Conservation (phyloP, 2,113 vertebrate genomes). For the Anarhynchus alexandrinus region DNA sequence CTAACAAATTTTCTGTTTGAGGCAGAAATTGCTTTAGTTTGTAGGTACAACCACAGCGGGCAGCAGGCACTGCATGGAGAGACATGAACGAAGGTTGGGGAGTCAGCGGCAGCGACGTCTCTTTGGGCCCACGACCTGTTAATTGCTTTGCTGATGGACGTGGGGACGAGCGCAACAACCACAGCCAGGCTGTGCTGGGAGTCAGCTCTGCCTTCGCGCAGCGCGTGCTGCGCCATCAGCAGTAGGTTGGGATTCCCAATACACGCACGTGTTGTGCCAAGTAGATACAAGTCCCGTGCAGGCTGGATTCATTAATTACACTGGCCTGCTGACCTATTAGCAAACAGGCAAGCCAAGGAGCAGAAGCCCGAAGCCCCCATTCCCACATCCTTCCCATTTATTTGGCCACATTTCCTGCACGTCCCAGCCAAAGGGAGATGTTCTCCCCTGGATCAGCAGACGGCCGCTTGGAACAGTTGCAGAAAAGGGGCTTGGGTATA, state of each 20-base stretch:
- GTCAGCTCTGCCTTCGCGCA: neutral
- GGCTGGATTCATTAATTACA: neutral
- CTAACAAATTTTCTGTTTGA: neutral
- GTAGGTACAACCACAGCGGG: neutral
- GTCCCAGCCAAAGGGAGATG: neutral
- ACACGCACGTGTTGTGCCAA: fast-evolving
- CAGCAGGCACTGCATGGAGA: neutral
- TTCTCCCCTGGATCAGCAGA: neutral
- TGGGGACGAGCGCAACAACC: neutral
- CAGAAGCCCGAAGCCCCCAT: neutral
- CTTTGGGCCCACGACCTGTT: neutral
- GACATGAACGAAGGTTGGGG: neutral
- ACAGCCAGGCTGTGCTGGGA: neutral
- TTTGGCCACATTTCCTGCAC: neutral
- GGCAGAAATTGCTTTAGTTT: neutral
- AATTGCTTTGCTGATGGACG: neutral
- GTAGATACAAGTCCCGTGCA: neutral
- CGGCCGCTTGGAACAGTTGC: neutral
- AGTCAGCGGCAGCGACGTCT: neutral
- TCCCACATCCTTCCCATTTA: neutral
- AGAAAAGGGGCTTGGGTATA: neutral
- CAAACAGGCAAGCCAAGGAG: neutral
- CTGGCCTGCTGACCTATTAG: neutral
- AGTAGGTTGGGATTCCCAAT: neutral
- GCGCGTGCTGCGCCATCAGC: neutral